These are phyloP conservation scores for Halyomorpha halys DNA, from an alignment of 1,140 invertebrate species.

Conservation along the genomic window DNA sequence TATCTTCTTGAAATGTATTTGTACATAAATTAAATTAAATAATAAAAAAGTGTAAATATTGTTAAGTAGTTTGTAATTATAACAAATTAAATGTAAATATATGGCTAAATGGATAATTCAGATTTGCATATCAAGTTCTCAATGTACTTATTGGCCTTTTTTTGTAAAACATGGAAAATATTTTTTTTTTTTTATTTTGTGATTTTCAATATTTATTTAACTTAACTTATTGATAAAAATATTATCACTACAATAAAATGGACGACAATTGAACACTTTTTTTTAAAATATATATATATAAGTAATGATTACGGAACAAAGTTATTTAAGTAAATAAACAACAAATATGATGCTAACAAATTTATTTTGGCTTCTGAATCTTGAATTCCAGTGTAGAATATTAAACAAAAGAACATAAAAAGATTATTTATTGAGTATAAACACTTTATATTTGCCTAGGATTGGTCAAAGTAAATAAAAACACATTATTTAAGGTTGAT, in stretches of 20 bases:
- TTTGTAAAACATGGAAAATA: slow-evolving; percentile 2
- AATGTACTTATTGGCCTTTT: not conserved
- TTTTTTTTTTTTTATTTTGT: not conserved
- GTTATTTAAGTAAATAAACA: not conserved
- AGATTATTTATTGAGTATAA: too few relatives aligned
- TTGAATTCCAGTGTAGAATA: not conserved
- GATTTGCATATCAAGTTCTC: slow-evolving; percentile 26
- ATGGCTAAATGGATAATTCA: not conserved
- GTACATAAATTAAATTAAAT: slow-evolving; percentile 15
- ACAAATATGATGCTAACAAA: not conserved
- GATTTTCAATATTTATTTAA: not conserved
- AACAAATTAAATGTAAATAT: slow-evolving; percentile 23
- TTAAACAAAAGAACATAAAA: not conserved
- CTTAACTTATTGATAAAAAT: not conserved
- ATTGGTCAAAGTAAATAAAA: too few relatives aligned
- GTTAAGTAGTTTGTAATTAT: slow-evolving; percentile 30
- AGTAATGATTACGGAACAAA: not conserved
- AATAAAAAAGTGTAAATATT: slow-evolving; percentile 27
- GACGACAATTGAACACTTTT: not conserved
- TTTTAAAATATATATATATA: not conserved
- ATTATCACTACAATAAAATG: not conserved
- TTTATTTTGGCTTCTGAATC: not conserved
- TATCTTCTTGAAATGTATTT: not conserved
- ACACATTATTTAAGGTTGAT: too few relatives aligned
- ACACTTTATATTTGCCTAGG: too few relatives aligned